Conservation (phyloP, 35 echinoderm and acorn worm species). For the Heliocidaris tuberculata region DNA sequence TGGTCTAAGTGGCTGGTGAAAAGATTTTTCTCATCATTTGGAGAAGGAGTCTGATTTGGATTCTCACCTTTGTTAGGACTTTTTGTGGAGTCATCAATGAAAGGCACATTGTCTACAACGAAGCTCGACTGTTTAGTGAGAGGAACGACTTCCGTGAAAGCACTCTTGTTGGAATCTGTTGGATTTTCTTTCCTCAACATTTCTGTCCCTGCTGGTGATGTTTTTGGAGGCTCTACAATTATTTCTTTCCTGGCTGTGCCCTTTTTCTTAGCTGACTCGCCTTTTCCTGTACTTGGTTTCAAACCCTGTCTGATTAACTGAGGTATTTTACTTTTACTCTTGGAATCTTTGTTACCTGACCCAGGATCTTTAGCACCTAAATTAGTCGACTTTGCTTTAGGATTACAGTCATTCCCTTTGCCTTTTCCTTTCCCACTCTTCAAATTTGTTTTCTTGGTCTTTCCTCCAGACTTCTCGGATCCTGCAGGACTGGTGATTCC, state of each 20-base stretch:
- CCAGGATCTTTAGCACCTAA: neutral
- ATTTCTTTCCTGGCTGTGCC: slow-evolving; percentile 36
- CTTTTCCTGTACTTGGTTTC: slow-evolving; percentile 19
- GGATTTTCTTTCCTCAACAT: neutral
- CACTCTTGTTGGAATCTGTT: slow-evolving; percentile 32
- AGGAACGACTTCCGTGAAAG: neutral
- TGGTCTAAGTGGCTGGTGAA: neutral
- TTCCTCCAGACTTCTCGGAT: slow-evolving; percentile 26
- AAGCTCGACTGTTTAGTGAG: slow-evolving; percentile 43
- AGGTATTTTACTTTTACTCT: slow-evolving; percentile 63
- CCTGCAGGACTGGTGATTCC: neutral
- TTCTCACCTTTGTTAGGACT: slow-evolving; percentile 26
- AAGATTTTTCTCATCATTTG: neutral
- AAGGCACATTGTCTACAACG: slow-evolving; percentile 57
- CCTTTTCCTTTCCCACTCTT: slow-evolving; percentile 17
- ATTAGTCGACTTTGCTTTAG: neutral
- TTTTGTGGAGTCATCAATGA: slow-evolving; percentile 54
- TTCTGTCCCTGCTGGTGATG: slow-evolving; percentile 4
- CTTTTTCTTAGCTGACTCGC: slow-evolving; percentile 32
- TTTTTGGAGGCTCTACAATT: neutral
- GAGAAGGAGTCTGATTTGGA: neutral
- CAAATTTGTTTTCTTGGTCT: slow-evolving; percentile 6
- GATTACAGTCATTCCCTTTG: slow-evolving; percentile 11
- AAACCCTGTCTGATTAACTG: slow-evolving; percentile 58
- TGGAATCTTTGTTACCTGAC: slow-evolving; percentile 22